A percentile compares a stretch with the other conserved stretches of the same genome.
These are phyloP conservation scores for Tuta absoluta DNA, from an alignment of 2,888 invertebrate species.

Conservation along the genomic window DNA sequence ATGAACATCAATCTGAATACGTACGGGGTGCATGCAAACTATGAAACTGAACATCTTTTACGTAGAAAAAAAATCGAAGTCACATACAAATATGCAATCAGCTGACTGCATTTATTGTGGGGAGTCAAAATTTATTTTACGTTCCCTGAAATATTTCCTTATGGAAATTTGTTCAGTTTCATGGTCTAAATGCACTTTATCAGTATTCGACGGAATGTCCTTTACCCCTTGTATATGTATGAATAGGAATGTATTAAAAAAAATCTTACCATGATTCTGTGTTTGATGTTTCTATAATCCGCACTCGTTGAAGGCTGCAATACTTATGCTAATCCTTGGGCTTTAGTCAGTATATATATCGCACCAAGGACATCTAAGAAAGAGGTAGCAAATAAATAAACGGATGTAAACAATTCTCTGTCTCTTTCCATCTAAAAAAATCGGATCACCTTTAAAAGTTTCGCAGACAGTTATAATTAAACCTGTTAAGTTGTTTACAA, in stretches of 20 bases:
- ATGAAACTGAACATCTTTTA: too few relatives aligned
- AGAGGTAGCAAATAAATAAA: constrained; percentile 27
- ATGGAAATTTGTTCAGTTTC: too few relatives aligned
- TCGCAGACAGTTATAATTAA: constrained; percentile 28
- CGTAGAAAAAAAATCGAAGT: too few relatives aligned
- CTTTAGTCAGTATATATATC: constrained; percentile 33
- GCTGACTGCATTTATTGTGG: too few relatives aligned
- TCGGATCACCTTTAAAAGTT: constrained; percentile 18
- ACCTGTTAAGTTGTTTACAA: constrained; percentile 29
- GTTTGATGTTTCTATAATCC: background rate
- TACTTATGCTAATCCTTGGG: constrained; percentile 19
- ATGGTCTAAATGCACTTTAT: too few relatives aligned
- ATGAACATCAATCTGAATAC: too few relatives aligned
- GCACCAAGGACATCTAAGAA: constrained; percentile 25
- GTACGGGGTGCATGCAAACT: too few relatives aligned
- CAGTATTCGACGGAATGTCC: too few relatives aligned
- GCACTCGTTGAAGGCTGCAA: constrained; percentile 1
- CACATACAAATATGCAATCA: too few relatives aligned
- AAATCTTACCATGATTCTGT: constrained; percentile 10
- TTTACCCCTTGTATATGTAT: too few relatives aligned
- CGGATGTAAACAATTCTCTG: constrained; percentile 5
- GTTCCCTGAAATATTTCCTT: too few relatives aligned
- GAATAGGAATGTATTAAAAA: background rate
- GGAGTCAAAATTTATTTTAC: too few relatives aligned
- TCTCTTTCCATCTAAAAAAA: constrained; percentile 29